Evolutionary conservation across 1,140 invertebrate species (phyloP).

Genomic region (Macrobrachium rosenbergii): DNA sequence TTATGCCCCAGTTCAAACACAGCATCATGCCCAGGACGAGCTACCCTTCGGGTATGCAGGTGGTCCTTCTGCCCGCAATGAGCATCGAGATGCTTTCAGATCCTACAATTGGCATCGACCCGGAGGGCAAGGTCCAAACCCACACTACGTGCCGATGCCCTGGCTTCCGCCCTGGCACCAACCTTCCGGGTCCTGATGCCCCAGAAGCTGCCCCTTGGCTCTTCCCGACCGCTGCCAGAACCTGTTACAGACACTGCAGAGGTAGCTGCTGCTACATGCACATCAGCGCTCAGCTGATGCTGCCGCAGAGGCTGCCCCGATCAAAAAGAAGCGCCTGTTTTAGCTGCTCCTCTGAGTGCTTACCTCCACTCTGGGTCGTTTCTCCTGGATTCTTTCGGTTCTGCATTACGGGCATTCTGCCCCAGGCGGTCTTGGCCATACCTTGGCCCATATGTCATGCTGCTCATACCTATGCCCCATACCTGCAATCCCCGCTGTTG

Average conservation of each 20-base stretch:
- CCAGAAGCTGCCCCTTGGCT: slow-evolving; percentile 10
- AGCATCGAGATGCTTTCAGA: slow-evolving; percentile 39
- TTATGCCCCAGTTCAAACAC: slow-evolving; percentile 27
- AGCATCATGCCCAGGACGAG: slow-evolving; percentile 50
- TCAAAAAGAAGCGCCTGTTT: slow-evolving; percentile 13
- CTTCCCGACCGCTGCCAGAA: not conserved
- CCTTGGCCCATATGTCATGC: not conserved
- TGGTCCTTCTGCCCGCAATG: slow-evolving; percentile 35
- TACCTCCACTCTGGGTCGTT: slow-evolving; percentile 6
- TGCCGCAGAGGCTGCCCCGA: slow-evolving; percentile 16
- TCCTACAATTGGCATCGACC: slow-evolving; percentile 54
- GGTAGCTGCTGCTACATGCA: slow-evolving; percentile 36
- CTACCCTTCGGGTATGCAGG: slow-evolving; percentile 52
- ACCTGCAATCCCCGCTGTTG: slow-evolving; percentile 19
- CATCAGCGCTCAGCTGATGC: slow-evolving; percentile 19
- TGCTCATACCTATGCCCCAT: slow-evolving; percentile 2
- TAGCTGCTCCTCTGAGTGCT: not conserved
- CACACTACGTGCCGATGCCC: slow-evolving; percentile 55
- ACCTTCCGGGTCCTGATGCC: slow-evolving; percentile 35
- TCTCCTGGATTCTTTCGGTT: slow-evolving; percentile 28
- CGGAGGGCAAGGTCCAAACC: slow-evolving; percentile 48
- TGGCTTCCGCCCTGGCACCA: slow-evolving; percentile 57
- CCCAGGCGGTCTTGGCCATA: not conserved
- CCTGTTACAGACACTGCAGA: slow-evolving; percentile 40
- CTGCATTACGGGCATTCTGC: slow-evolving; percentile 26